These are phyloP conservation scores for Watsonalla binaria DNA, from an alignment of 2,888 invertebrate species.

Conservation along the genomic window DNA sequence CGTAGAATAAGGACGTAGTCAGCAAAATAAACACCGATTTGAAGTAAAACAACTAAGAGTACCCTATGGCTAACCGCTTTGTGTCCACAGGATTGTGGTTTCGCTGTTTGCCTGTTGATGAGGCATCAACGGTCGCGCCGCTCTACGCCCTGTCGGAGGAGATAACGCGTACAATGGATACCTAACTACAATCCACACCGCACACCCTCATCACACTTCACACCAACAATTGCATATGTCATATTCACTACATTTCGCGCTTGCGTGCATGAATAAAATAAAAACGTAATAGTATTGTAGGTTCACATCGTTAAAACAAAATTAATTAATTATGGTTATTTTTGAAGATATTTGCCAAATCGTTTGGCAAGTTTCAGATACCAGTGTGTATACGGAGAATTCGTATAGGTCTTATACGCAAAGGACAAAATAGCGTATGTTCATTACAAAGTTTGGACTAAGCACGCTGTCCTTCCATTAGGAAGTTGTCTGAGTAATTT, in stretches of 20 bases:
- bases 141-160: slow-evolving; percentile 23
- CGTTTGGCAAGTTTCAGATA: slow-evolving; percentile 25
- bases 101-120: slow-evolving; percentile 24
- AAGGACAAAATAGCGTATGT: slow-evolving; percentile 23
- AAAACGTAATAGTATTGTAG: no score
- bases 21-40: background rate
- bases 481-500: slow-evolving; percentile 24
- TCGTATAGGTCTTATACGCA: slow-evolving; percentile 17
- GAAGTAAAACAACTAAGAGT: background rate
- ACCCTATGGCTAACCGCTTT: slow-evolving; percentile 20
- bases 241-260: background rate
- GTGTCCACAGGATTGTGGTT: slow-evolving; percentile 27
- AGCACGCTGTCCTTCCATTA: slow-evolving; percentile 24
- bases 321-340: no score
- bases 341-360: slow-evolving; percentile 31
- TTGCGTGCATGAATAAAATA: background rate
- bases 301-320: no score
- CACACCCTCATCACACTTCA: slow-evolving; percentile 21
- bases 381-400: slow-evolving; percentile 23
- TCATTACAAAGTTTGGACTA: slow-evolving; percentile 28
- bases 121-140: slow-evolving; percentile 9
- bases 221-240: slow-evolving; percentile 7
- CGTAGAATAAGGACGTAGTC: no score
- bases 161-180: slow-evolving; percentile 21
- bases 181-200: slow-evolving; percentile 19